Evolutionary conservation across 2,888 invertebrate genomes (phyloP).

Genomic region (Parnassius glacialis): DNA sequence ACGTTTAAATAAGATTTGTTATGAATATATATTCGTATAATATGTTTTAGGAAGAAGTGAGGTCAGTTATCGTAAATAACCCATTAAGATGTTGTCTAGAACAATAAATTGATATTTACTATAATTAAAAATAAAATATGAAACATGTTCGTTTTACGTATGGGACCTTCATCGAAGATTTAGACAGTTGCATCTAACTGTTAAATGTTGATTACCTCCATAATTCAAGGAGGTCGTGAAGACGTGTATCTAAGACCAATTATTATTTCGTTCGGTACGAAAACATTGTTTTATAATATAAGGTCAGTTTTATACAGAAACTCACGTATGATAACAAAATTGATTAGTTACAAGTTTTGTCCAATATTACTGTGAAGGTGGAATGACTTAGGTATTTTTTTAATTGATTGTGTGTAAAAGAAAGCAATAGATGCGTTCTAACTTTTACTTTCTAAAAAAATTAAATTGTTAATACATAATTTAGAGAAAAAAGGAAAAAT

Average conservation of each 20-base stretch:
- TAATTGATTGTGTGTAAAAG: too few relatives aligned
- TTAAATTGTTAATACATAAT: too few relatives aligned
- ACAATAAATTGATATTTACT: background rate
- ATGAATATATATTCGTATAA: background rate
- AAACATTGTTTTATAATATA: slow-evolving; percentile 9
- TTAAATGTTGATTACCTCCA: slow-evolving; percentile 6
- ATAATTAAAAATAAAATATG: background rate
- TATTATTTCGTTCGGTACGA: slow-evolving; percentile 13
- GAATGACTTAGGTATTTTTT: too few relatives aligned
- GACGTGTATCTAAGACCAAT: slow-evolving; percentile 8
- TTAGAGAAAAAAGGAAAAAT: too few relatives aligned
- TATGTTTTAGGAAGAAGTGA: background rate
- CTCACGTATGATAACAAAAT: background rate
- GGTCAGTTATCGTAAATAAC: background rate
- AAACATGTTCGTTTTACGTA: background rate
- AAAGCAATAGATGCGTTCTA: too few relatives aligned
- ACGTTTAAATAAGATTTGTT: too few relatives aligned
- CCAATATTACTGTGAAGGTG: too few relatives aligned
- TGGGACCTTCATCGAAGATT: slow-evolving; percentile 14
- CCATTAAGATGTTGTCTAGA: background rate
- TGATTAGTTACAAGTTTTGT: background rate
- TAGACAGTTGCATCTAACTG: slow-evolving; percentile 6
- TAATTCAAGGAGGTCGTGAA: slow-evolving; percentile 18
- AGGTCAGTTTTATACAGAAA: slow-evolving; percentile 10
- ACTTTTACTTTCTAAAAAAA: too few relatives aligned